Evolutionary conservation across 2,888 invertebrate species (phyloP).

Genomic region (Frankliniella intonsa): DNA sequence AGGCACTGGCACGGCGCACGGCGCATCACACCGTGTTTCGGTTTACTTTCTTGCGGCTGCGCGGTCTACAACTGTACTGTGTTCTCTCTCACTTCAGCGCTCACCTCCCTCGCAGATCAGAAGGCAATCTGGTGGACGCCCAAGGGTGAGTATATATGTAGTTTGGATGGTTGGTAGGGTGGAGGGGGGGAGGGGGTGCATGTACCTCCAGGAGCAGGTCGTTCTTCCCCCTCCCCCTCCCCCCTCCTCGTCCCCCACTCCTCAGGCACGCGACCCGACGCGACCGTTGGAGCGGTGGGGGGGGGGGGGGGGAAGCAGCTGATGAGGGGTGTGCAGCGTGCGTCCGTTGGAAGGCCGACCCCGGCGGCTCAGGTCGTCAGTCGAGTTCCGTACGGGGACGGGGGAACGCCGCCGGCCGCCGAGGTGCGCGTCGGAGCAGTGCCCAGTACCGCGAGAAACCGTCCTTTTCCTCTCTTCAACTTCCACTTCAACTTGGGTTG

Average conservation of each 20-base stretch:
- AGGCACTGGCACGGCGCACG: no score
- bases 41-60: neutral
- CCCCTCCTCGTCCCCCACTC: neutral
- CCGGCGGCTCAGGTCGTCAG: no score
- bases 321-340: neutral
- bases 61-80: neutral
- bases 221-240: neutral
- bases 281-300: neutral
- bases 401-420: neutral
- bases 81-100: neutral
- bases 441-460: no score
- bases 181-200: neutral
- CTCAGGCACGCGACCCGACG: neutral
- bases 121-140: neutral
- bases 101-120: neutral
- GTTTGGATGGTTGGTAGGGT: no score
- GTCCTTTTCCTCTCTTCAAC: no score
- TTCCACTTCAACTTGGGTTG: no score
- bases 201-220: neutral
- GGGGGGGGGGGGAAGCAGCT: neutral
- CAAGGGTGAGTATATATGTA: neutral
- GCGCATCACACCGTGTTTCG: no score
- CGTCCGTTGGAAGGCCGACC: neutral
- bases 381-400: no score
- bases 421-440: no score